Evolutionary conservation across 2,797 vertebrate genomes (phyloP), one percentile per base, ranked within the genome.

Genomic region (Oreonectes daqikongensis): DNA sequence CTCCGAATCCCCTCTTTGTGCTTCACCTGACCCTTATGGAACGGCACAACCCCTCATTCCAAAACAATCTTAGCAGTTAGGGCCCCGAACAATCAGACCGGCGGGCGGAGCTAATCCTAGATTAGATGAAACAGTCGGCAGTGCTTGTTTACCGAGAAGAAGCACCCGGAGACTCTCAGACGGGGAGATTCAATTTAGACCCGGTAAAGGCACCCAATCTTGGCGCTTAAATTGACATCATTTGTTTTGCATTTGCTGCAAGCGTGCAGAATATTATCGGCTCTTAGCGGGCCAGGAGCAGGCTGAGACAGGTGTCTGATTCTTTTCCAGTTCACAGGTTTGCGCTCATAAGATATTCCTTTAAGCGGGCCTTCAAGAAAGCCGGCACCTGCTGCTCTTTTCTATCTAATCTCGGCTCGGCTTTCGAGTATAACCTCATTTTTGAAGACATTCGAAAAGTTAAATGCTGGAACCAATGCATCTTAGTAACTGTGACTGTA

Each of bases 221-320:
- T 82, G 42, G 55, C 12, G 35, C 85, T 79, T 75, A 52, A 66
- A 89, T 85, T 66, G 57, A 86, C 83, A 87, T 86, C 72, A 79
- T 87, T 89, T 80, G 42, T 84, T 89, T 87, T 87, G 83, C 85
- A 89, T 90, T 89, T 85, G 84, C 81, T 79, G 79, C 68, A 69
- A 86, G 86, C 86, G 84, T 90, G 84, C 85, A 82, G 78, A 90
- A 90, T 86, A 85, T 85, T 87, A 90, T 88, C 84, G 84, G 88
- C 79, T 87, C 30, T 79, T 84, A 71, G 76, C 79, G 59, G 81
- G 79, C 82, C 77, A 24, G 26, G 75, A 72, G 79, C 67, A 85
- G 84, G 79, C 30, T 65, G 67, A 78, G 81, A 80, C 67, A 82
- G 73, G 72, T 69, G 69, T 42, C 68, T 63, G 65, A 57, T 81